Percentiles rank a stretch among this genome's conserved stretches.
These are phyloP conservation scores for Drosophila sproati DNA, from an alignment of 1,140 invertebrate species.

Conservation along the genomic window DNA sequence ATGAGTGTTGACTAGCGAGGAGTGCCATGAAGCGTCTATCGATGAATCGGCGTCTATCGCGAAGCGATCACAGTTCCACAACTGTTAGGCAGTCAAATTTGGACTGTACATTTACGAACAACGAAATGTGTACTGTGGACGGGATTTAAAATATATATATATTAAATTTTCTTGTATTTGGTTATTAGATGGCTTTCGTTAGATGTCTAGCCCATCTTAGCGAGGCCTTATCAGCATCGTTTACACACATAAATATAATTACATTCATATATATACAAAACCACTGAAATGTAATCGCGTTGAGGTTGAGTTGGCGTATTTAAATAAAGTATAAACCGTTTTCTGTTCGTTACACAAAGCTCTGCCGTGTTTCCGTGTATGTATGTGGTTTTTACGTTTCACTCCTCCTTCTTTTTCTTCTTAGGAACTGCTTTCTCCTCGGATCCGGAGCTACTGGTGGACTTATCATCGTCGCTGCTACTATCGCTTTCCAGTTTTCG, in stretches of 20 bases:
- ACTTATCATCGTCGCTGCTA: slow-evolving; percentile 53
- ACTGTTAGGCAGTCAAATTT: slow-evolving; percentile 1
- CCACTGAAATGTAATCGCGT: slow-evolving; percentile 64
- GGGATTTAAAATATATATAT: slow-evolving; percentile 7
- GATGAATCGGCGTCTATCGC: slow-evolving; percentile 3
- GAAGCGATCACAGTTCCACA: slow-evolving; percentile 3
- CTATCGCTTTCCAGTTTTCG: slow-evolving; percentile 62
- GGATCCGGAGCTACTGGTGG: slow-evolving; percentile 42
- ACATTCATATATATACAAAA: slow-evolving; percentile 29
- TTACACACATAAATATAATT: slow-evolving; percentile 52
- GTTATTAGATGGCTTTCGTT: slow-evolving; percentile 45
- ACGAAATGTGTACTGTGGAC: not conserved
- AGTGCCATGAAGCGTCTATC: slow-evolving; percentile 5
- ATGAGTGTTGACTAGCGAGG: slow-evolving; percentile 14
- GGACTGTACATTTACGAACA: not conserved
- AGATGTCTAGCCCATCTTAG: slow-evolving; percentile 53
- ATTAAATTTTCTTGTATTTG: slow-evolving; percentile 41
- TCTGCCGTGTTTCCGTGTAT: not conserved
- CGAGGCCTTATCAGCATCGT: slow-evolving; percentile 47
- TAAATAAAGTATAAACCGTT: slow-evolving; percentile 76
- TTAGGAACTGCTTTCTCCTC: slow-evolving; percentile 64
- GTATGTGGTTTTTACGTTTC: not conserved
- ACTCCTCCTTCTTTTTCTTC: slow-evolving; percentile 67
- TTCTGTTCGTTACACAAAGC: slow-evolving; percentile 71
- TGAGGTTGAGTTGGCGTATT: slow-evolving; percentile 65